Percentiles rank a stretch among this genome's conserved stretches.
phyloP scores from a whole-genome alignment of 2,113 vertebrate genomes.

The Urocitellus parryii region DNA sequence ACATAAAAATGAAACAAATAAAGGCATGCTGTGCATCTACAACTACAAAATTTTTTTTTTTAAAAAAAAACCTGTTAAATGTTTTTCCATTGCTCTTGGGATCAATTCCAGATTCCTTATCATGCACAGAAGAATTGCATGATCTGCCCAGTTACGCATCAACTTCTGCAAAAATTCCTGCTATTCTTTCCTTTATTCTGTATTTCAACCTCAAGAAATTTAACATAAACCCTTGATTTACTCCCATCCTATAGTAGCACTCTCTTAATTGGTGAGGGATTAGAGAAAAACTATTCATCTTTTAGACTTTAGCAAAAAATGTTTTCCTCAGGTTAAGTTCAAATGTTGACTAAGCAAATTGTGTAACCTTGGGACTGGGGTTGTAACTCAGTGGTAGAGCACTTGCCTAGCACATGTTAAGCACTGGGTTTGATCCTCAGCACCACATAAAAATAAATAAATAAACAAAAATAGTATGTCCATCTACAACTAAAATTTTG shows the following conservation, averaged over 20 bases:
- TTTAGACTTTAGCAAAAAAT: conserved; percentile 61
- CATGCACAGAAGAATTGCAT: not conserved
- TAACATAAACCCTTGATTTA: conserved; percentile 17
- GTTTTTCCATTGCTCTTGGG: conserved; percentile 17
- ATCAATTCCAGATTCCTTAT: conserved; percentile 39
- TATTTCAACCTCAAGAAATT: conserved; percentile 32
- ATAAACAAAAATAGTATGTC: too few relatives aligned
- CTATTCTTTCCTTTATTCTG: conserved; percentile 42
- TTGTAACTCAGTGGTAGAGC: too few relatives aligned
- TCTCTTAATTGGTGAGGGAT: not conserved
- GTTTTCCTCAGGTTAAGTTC: conserved; percentile 29
- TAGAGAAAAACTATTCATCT: conserved; percentile 64
- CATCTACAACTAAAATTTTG: too few relatives aligned
- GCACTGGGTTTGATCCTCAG: too few relatives aligned
- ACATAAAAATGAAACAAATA: too few relatives aligned
- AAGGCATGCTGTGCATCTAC: too few relatives aligned
- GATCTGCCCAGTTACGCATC: conserved; percentile 42
- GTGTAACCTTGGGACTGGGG: not conserved
- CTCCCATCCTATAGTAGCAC: not conserved
- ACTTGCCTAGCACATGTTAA: too few relatives aligned
- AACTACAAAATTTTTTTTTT: too few relatives aligned
- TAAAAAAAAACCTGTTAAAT: not conserved
- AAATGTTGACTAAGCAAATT: conserved; percentile 59
- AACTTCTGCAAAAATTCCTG: not conserved
- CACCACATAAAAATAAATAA: too few relatives aligned